Percentiles rank a stretch among this genome's conserved stretches.
Conservation (phyloP, 2,797 vertebrate species). For the Etheostoma nigrum region DNA sequence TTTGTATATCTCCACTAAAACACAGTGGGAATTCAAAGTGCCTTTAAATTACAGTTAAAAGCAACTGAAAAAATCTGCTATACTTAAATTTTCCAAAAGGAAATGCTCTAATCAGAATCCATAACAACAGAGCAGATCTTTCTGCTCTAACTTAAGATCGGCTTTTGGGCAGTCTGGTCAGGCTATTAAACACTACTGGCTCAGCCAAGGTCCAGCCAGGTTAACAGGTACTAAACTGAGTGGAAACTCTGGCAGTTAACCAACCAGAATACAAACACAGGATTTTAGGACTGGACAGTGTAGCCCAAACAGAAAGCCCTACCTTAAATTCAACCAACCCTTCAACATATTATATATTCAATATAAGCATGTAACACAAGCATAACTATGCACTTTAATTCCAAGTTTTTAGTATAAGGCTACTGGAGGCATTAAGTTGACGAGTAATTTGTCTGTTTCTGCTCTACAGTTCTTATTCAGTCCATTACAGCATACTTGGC, state of each 20-base stretch:
- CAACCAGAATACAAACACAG: constrained; percentile 56
- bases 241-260: constrained; percentile 46
- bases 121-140: constrained; percentile 29
- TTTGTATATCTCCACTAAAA: neutral
- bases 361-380: neutral
- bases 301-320: constrained; percentile 25
- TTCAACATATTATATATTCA: neutral
- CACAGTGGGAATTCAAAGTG: neutral
- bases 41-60: constrained; percentile 6
- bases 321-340: constrained; percentile 23
- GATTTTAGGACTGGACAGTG: constrained; percentile 40
- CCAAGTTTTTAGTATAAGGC: neutral
- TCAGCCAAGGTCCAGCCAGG: constrained; percentile 55
- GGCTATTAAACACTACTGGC: constrained; percentile 53
- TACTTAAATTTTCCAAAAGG: constrained; percentile 14
- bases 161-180: constrained; percentile 41
- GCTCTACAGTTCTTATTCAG: neutral
- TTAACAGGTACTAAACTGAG: constrained; percentile 54
- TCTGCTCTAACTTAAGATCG: constrained; percentile 1
- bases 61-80: neutral
- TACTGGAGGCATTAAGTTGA: neutral
- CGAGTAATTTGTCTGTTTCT: neutral
- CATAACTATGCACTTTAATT: neutral
- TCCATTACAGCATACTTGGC: neutral
- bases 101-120: constrained; percentile 20